These are phyloP conservation scores for Dendrolimus kikuchii DNA, from an alignment of 1,140 invertebrate genomes.

Conservation along the genomic window DNA sequence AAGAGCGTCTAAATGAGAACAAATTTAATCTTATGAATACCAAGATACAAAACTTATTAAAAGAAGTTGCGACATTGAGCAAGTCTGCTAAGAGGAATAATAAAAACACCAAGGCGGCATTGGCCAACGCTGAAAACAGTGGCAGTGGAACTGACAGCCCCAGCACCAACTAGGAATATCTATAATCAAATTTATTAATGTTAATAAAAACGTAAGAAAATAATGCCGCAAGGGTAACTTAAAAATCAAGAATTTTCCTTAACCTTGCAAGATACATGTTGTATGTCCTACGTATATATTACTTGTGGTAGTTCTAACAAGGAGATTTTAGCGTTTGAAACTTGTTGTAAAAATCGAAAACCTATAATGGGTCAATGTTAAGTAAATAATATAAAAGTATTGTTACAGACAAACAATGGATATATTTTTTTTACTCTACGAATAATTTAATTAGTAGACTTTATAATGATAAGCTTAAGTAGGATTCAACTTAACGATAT, in stretches of 20 bases:
- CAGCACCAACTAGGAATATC: conserved; percentile 66
- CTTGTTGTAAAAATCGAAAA: neutral
- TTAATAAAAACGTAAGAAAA: too few relatives aligned
- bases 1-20: conserved; percentile 85
- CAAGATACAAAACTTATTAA: conserved; percentile 83
- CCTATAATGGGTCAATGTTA: neutral
- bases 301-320: too few relatives aligned
- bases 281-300: neutral
- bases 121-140: conserved; percentile 76
- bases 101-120: conserved; percentile 51
- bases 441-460: conserved; percentile 65
- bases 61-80: conserved; percentile 88
- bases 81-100: conserved; percentile 82
- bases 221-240: too few relatives aligned
- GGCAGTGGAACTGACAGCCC: conserved; percentile 85
- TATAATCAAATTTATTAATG: neutral
- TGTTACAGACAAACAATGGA: conserved; percentile 40
- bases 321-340: too few relatives aligned
- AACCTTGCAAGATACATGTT: neutral
- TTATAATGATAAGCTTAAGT: conserved; percentile 53
- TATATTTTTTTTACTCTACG: conserved; percentile 70
- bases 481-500: conserved; percentile 47
- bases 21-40: conserved; percentile 85
- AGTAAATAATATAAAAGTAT: neutral
- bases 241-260: conserved; percentile 5